Percentiles rank a stretch among this genome's conserved stretches.
Conservation (phyloP, 2,797 vertebrate genomes). For the Platyrinchus mystaceus region DNA sequence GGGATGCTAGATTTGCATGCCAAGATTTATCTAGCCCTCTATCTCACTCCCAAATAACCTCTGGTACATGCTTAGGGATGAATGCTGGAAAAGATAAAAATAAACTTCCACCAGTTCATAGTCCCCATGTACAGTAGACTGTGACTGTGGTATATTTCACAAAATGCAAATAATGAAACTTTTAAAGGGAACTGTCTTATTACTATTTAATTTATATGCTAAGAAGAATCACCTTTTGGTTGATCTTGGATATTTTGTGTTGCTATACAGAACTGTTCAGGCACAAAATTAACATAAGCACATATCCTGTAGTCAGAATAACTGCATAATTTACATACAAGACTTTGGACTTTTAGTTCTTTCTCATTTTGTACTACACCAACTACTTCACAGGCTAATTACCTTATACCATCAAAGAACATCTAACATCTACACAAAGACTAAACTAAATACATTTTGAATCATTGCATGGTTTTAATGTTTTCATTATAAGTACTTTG, state of each 20-base stretch:
- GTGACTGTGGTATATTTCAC: background rate
- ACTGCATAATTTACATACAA: conserved; percentile 1
- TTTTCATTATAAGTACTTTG: conserved; percentile 53
- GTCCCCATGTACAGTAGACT: background rate
- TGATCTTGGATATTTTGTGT: background rate
- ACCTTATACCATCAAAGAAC: conserved; percentile 5
- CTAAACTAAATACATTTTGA: conserved; percentile 46
- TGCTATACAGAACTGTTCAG: background rate
- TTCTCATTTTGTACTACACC: background rate
- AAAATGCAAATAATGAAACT: background rate
- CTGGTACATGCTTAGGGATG: background rate
- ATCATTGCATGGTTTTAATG: conserved; percentile 48
- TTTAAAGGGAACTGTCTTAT: background rate
- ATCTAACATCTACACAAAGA: conserved; percentile 26
- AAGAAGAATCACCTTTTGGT: background rate
- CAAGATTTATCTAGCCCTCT: background rate
- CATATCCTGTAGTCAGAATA: background rate
- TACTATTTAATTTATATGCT: background rate
- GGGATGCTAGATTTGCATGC: background rate
- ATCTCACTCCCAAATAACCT: background rate
- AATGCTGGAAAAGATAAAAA: background rate
- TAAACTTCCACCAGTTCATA: background rate
- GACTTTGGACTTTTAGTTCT: conserved; percentile 1
- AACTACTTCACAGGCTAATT: conserved; percentile 6
- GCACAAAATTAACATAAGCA: background rate